A percentile compares a stretch with the other conserved stretches of the same genome.
Evolutionary conservation across 2,797 vertebrate genomes (phyloP).

Genomic region (Enteromius trimaculatus): DNA sequence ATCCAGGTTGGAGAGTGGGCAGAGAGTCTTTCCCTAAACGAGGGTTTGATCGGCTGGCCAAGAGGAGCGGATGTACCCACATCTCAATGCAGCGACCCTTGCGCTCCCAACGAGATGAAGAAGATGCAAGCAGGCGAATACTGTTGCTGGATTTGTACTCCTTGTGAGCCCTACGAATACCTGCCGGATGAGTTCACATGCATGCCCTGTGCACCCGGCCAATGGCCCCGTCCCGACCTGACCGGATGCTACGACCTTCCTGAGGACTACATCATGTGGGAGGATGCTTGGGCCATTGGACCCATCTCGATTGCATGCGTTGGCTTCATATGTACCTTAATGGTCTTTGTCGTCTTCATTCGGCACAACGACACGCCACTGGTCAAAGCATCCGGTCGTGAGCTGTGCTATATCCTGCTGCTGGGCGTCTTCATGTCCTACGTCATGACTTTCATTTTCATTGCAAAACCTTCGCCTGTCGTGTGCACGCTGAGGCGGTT

Average conservation of each 20-base stretch:
- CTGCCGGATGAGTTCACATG: constrained; percentile 96
- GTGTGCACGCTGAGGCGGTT: constrained; percentile 92
- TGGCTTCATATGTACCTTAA: constrained; percentile 91
- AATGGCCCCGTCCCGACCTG: constrained; percentile 92
- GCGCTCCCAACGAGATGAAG: constrained; percentile 98
- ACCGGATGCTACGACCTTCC: constrained; percentile 92
- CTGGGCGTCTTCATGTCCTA: constrained; percentile 96
- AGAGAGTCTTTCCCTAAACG: constrained; percentile 88
- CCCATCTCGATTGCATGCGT: constrained; percentile 95
- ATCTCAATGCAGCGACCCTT: constrained; percentile 97
- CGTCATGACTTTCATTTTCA: constrained; percentile 98
- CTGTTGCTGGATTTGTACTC: constrained; percentile 99
- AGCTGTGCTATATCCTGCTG: constrained; percentile 95
- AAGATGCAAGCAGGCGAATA: constrained; percentile 99
- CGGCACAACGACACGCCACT: constrained; percentile 94
- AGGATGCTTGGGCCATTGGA: constrained; percentile 97
- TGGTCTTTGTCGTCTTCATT: constrained; percentile 91
- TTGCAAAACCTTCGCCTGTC: constrained; percentile 94
- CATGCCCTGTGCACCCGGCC: constrained; percentile 88
- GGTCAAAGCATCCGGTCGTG: constrained; percentile 96
- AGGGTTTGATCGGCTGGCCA: constrained; percentile 91
- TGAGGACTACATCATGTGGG: constrained; percentile 98
- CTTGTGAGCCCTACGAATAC: constrained; percentile 94
- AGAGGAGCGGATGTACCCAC: constrained; percentile 81
- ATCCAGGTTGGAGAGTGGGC: constrained; percentile 95